These are phyloP conservation scores for Rhinopomastus cyanomelas DNA, from an alignment of 2,113 vertebrate species.

Conservation along the genomic window DNA sequence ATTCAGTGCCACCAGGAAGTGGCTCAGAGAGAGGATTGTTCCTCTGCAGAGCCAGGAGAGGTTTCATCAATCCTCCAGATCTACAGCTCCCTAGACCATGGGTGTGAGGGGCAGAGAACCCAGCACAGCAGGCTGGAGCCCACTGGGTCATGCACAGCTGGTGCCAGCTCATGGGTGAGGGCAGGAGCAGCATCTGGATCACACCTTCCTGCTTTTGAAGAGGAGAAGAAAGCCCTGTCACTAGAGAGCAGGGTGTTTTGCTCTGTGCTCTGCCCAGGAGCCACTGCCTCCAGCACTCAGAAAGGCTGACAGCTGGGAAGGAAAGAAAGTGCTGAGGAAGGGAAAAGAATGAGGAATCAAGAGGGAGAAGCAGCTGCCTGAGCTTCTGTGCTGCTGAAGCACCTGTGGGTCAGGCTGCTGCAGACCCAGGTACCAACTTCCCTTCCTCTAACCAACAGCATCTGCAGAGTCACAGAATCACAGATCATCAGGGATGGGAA, in stretches of 20 bases:
- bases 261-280: fast-evolving
- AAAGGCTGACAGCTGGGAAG: fast-evolving
- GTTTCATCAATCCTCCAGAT: fast-evolving
- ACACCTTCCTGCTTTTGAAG: too few species aligned
- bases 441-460: not conserved
- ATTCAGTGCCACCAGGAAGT: fast-evolving
- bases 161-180: fast-evolving
- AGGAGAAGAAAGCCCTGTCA: fast-evolving
- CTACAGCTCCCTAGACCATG: too few species aligned
- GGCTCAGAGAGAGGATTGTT: fast-evolving
- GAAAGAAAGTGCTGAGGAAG: too few species aligned
- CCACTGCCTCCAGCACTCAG: fast-evolving
- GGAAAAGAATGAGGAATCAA: not conserved
- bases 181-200: fast-evolving
- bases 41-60: not conserved
- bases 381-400: not conserved
- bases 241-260: fast-evolving
- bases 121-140: fast-evolving
- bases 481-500: too few species aligned
- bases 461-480: not conserved
- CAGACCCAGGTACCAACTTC: not conserved
- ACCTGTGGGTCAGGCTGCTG: not conserved
- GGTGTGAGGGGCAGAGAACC: fast-evolving
- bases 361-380: not conserved
- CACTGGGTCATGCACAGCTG: not conserved